Percentiles rank a stretch among this genome's conserved stretches.
These are phyloP conservation scores for Periplaneta americana DNA, from an alignment of 1,140 invertebrate species.

Conservation along the genomic window DNA sequence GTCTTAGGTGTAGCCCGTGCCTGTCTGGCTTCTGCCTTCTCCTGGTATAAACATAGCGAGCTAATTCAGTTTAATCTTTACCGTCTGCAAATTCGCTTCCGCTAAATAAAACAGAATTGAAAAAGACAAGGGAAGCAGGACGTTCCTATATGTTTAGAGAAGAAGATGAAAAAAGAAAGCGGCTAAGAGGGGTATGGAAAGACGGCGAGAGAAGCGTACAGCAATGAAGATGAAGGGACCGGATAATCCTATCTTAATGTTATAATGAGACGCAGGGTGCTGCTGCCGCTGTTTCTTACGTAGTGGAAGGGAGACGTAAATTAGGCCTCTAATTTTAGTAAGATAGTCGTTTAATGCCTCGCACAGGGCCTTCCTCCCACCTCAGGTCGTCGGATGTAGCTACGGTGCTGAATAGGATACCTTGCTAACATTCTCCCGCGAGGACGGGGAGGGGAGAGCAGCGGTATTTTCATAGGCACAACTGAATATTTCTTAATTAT, in stretches of 20 bases:
- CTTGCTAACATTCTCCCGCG: background rate
- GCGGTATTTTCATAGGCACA: background rate
- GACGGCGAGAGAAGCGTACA: background rate
- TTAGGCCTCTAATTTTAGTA: slow-evolving; percentile 9
- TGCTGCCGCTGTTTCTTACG: background rate
- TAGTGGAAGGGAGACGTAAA: background rate
- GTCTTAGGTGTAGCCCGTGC: background rate
- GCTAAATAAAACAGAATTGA: slow-evolving; percentile 18
- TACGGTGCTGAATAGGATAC: no score
- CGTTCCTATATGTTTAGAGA: background rate
- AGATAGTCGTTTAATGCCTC: slow-evolving; percentile 1
- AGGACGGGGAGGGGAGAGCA: background rate
- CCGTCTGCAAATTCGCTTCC: slow-evolving; percentile 15
- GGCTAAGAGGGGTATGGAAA: background rate
- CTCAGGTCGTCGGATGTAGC: background rate
- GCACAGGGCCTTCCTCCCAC: background rate
- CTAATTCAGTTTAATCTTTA: slow-evolving; percentile 18
- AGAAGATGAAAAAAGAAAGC: background rate
- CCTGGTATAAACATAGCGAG: background rate
- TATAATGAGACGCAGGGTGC: slow-evolving; percentile 5
- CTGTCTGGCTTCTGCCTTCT: background rate
- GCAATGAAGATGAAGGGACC: background rate
- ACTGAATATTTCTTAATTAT: background rate
- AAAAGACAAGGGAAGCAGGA: slow-evolving; percentile 9
- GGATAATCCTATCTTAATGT: slow-evolving; percentile 6